phyloP scores from a whole-genome alignment of 2,113 vertebrate genomes.

The Erythrocebus patas region DNA sequence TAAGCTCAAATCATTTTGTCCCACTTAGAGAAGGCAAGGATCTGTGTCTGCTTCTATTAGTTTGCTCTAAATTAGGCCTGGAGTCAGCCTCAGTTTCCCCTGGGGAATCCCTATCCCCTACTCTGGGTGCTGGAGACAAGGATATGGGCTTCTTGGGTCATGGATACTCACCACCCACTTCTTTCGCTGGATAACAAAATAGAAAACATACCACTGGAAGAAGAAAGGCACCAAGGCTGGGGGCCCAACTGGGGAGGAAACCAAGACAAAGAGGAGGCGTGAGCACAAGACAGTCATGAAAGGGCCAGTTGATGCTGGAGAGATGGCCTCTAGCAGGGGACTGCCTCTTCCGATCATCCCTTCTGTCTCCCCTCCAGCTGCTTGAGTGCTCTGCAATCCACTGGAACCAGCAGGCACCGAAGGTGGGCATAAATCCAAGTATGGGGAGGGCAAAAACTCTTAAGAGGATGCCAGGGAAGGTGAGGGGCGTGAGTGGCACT shows the following conservation, averaged over 20 bases:
- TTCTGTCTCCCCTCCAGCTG: background rate
- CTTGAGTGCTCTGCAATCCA: background rate
- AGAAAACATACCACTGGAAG: constrained; percentile 90
- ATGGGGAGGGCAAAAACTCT: background rate
- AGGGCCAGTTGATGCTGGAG: background rate
- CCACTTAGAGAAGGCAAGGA: background rate
- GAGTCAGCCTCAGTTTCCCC: background rate
- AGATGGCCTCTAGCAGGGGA: background rate
- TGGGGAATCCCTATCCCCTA: background rate
- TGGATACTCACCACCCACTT: constrained; percentile 86
- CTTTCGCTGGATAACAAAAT: constrained; percentile 83
- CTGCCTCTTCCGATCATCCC: background rate
- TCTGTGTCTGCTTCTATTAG: background rate
- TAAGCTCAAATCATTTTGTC: background rate
- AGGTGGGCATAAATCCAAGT: background rate
- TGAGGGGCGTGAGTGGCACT: background rate
- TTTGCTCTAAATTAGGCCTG: background rate
- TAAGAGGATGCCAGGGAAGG: background rate
- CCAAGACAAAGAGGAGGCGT: background rate
- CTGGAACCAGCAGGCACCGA: background rate
- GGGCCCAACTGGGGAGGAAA: constrained; percentile 84
- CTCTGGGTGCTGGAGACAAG: background rate
- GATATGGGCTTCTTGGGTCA: accelerated
- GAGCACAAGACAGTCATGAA: background rate
- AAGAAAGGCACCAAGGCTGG: constrained; percentile 87